Percentiles rank a stretch among this genome's conserved stretches.
These are phyloP conservation scores for Vultur gryphus DNA, from an alignment of 2,797 vertebrate species.

Conservation along the genomic window DNA sequence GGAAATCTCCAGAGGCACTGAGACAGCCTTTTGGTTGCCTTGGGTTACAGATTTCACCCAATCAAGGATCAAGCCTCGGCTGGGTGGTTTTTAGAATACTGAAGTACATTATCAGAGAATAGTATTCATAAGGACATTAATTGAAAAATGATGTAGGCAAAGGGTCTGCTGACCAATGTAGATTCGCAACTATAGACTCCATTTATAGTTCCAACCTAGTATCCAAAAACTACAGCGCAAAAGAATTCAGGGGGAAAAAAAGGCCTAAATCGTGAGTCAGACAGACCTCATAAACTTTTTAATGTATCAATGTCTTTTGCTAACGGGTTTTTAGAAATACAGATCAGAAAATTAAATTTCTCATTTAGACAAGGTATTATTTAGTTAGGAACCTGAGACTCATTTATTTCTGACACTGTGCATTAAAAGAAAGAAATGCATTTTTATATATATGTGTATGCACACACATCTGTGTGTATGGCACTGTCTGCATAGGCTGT, in stretches of 20 bases:
- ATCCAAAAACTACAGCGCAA: not conserved
- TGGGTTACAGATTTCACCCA: not conserved
- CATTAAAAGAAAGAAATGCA: not conserved
- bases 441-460: not conserved
- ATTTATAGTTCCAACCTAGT: not conserved
- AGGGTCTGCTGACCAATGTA: not conserved
- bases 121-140: not conserved
- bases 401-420: not conserved
- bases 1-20: not conserved
- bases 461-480: not conserved
- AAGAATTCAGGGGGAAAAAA: not conserved
- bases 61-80: not conserved
- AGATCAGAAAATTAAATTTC: slow-evolving; percentile 17
- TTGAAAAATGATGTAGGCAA: not conserved
- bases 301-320: not conserved
- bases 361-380: slow-evolving; percentile 5
- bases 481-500: not conserved
- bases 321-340: slow-evolving; percentile 9
- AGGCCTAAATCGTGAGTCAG: not conserved
- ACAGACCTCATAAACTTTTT: not conserved
- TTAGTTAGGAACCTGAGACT: not conserved
- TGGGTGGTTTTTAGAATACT: not conserved
- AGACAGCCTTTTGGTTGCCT: not conserved
- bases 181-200: not conserved
- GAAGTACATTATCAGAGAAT: not conserved